Base-by-base conservation (phyloP, 2,888 invertebrate genomes). In the Smittia aterrima region DNA sequence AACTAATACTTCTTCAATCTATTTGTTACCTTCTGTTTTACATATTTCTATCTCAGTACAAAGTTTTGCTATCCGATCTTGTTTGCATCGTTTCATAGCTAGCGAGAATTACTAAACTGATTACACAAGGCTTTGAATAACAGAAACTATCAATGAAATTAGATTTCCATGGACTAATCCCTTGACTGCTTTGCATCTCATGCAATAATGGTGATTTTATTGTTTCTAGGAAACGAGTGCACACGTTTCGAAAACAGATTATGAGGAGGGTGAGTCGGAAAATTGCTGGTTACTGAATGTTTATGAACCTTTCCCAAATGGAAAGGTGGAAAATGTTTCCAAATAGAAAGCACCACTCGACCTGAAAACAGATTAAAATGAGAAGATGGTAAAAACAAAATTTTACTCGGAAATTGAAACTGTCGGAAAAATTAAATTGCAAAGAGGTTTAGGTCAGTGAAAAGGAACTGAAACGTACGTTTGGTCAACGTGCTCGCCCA, bases 401-500 rank as follows among this genome's bases (percentile, higher is more conserved):
- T 16, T 62, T 41, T 0, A 18, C 62, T n/a, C n/a, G n/a, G 76
- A 74, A 75, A 22, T 27, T 47, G 40, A 6, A 72, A 58, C 54
- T 20, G 9, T 22, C 58, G 16, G 11, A 6, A 11, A 47, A 47
- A 47, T 47, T 3, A 47, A 16, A 47, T 16, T n/a, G n/a, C n/a
- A n/a, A n/a, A n/a, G n/a, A n/a, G n/a, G 16, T n/a, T 47, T 47
- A n/a, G n/a, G n/a, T 38, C 38, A 38, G 9, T 58, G 18, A 6
- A 22, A 22, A 22, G 58, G 13, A 47, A 47, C 22, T 22, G 20
- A 3, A 40, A 73, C 67, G 22, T 70, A 82, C 83, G 78, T 80
- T 75, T 64, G 77, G 3, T 78, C 70, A 1, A 79, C 77, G 73
- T 78, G 76, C 74, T 83, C 83, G 13, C 83, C 83, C 83, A 83